Percentiles rank a stretch among this genome's conserved stretches.
Evolutionary conservation across 2,888 invertebrate genomes (phyloP).

Genomic region (Tricholauxania praeusta): DNA sequence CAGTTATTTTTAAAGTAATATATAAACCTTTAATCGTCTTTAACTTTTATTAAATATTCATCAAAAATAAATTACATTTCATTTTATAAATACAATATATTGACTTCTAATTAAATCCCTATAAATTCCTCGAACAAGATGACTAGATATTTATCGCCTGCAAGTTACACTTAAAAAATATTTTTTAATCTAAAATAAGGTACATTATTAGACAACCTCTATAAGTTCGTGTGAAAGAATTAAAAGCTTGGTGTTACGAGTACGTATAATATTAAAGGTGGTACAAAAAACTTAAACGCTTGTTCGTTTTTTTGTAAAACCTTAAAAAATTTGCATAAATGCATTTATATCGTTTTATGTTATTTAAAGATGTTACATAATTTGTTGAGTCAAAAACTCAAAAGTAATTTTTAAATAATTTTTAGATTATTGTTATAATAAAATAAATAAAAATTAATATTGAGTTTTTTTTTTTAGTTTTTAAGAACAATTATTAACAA

Average conservation of each 20-base stretch:
- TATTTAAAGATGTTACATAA: too few relatives aligned
- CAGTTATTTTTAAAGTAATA: too few relatives aligned
- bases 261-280: background rate
- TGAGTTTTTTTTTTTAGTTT: too few relatives aligned
- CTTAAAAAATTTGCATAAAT: slow-evolving; percentile 30
- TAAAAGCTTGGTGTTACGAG: background rate
- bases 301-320: slow-evolving; percentile 22
- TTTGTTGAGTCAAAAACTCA: too few relatives aligned
- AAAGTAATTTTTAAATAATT: too few relatives aligned
- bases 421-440: too few relatives aligned
- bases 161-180: slow-evolving; percentile 11
- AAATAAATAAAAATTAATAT: too few relatives aligned
- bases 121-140: slow-evolving; percentile 49
- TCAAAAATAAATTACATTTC: slow-evolving; percentile 27
- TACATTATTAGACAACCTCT: slow-evolving; percentile 27
- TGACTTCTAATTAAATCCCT: slow-evolving; percentile 24
- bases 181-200: background rate
- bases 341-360: too few relatives aligned
- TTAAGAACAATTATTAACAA: too few relatives aligned
- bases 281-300: background rate
- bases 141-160: slow-evolving; percentile 51
- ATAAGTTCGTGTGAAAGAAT: background rate
- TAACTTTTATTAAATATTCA: slow-evolving; percentile 29
- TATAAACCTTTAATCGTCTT: too few relatives aligned
- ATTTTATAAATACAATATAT: slow-evolving; percentile 28